phyloP scores from a whole-genome alignment of 2,113 vertebrate species.

The Platichthys flesus region DNA sequence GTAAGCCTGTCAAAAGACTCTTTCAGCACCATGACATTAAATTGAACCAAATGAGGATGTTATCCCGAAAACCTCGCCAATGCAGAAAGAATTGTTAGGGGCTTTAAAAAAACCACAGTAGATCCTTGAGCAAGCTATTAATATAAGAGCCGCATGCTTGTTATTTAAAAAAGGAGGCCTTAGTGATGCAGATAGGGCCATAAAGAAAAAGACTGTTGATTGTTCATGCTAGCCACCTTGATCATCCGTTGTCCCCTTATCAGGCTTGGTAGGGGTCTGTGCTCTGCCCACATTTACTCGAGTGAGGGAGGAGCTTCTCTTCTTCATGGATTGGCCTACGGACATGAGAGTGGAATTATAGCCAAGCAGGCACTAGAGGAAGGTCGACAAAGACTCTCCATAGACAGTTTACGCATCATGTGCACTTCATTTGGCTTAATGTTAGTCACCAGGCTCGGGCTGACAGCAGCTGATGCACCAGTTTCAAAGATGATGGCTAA shows the following conservation, averaged over 20 bases:
- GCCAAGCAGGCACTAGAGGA: slow-evolving; percentile 42
- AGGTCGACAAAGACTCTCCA: slow-evolving; percentile 52
- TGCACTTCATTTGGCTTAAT: slow-evolving; percentile 52
- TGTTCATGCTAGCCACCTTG: slow-evolving; percentile 85
- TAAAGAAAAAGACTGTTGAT: slow-evolving; percentile 39
- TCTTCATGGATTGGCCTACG: slow-evolving; percentile 87
- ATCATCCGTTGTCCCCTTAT: slow-evolving; percentile 86
- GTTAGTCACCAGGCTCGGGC: slow-evolving; percentile 46
- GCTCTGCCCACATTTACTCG: slow-evolving; percentile 86
- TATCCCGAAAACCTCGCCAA: slow-evolving; percentile 27
- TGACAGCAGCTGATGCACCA: slow-evolving; percentile 52
- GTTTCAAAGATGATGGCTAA: slow-evolving; percentile 19
- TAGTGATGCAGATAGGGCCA: slow-evolving; percentile 33
- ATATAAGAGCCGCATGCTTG: slow-evolving; percentile 51
- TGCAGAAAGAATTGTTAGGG: slow-evolving; percentile 9
- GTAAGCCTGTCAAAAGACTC: background rate
- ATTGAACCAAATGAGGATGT: slow-evolving; percentile 8
- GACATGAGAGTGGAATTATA: slow-evolving; percentile 77
- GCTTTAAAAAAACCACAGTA: slow-evolving; percentile 9
- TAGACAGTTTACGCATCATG: slow-evolving; percentile 49
- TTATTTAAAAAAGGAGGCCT: slow-evolving; percentile 49
- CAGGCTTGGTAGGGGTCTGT: slow-evolving; percentile 79
- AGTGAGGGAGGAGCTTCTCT: slow-evolving; percentile 89
- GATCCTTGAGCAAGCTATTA: slow-evolving; percentile 43
- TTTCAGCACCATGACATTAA: background rate